Evolutionary conservation across 2,113 vertebrate species (phyloP).

Genomic region (Gambusia holbrooki): DNA sequence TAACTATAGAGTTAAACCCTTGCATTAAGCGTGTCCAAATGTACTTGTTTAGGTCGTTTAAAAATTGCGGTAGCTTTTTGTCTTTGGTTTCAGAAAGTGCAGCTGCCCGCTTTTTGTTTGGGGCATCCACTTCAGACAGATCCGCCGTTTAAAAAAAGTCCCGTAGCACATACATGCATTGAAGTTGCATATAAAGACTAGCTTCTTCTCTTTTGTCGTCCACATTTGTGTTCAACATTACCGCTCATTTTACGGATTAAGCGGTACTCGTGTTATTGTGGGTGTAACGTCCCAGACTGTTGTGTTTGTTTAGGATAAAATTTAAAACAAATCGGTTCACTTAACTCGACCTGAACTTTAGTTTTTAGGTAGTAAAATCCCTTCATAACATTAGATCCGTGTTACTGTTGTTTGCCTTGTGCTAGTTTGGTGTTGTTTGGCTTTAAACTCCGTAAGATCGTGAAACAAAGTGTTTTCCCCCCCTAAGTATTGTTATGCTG

Average conservation of each 20-base stretch:
- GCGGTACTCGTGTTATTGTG: slow-evolving; percentile 5
- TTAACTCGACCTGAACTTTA: neutral
- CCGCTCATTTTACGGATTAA: neutral
- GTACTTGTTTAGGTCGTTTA: neutral
- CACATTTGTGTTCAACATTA: rapidly evolving
- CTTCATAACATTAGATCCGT: neutral
- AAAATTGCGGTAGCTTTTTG: slow-evolving; percentile 75
- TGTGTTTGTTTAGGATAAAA: neutral
- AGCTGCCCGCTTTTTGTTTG: slow-evolving; percentile 63
- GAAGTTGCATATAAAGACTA: rapidly evolving
- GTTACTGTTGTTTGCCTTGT: neutral
- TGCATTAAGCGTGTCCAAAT: rapidly evolving
- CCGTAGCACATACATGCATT: rapidly evolving
- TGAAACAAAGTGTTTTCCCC: neutral
- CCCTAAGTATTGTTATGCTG: neutral
- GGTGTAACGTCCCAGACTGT: slow-evolving; percentile 12
- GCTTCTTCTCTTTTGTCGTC: rapidly evolving
- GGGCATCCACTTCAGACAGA: neutral
- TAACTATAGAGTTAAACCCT: neutral
- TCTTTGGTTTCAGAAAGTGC: slow-evolving; percentile 64
- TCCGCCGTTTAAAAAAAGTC: neutral
- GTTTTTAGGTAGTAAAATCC: neutral
- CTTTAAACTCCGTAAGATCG: slow-evolving; percentile 3
- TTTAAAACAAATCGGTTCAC: neutral
- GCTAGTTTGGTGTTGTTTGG: neutral